Evolutionary conservation across 2,888 invertebrate genomes (phyloP).

Genomic region (Euproctis similis): DNA sequence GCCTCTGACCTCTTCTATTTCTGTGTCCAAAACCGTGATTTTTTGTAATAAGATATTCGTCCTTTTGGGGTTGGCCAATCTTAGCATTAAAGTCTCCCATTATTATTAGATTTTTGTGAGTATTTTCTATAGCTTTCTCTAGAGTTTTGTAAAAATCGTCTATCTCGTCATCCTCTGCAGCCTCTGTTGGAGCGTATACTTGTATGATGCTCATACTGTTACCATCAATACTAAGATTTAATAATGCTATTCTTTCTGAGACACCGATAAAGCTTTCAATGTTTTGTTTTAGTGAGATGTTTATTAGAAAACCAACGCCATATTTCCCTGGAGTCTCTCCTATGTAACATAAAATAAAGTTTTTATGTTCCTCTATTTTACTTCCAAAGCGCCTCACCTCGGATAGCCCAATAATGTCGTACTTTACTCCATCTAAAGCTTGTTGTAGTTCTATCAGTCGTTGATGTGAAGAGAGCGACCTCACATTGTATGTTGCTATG

Average conservation of each 20-base stretch:
- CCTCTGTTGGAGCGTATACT: slow-evolving; percentile 1
- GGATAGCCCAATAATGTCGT: neutral
- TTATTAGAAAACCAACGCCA: neutral
- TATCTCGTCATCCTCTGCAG: slow-evolving; percentile 1
- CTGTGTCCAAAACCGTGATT: neutral
- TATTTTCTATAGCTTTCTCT: neutral
- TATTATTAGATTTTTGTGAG: neutral
- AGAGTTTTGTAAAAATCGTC: neutral
- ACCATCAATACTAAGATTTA: neutral
- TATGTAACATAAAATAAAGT: neutral
- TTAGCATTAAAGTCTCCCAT: neutral
- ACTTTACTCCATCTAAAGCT: neutral
- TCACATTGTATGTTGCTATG: no score
- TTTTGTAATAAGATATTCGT: neutral
- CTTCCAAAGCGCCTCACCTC: neutral
- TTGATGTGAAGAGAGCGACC: no score
- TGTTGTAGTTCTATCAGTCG: no score
- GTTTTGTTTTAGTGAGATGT: neutral
- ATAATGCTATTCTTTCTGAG: no score
- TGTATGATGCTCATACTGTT: neutral
- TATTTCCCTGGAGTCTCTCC: neutral
- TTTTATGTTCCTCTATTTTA: neutral
- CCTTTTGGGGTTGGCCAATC: neutral
- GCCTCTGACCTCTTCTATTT: neutral
- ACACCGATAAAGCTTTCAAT: neutral